A percentile compares a stretch with the other conserved stretches of the same genome.
Conservation (phyloP, 2,113 vertebrate genomes). For the Hylia prasina region DNA sequence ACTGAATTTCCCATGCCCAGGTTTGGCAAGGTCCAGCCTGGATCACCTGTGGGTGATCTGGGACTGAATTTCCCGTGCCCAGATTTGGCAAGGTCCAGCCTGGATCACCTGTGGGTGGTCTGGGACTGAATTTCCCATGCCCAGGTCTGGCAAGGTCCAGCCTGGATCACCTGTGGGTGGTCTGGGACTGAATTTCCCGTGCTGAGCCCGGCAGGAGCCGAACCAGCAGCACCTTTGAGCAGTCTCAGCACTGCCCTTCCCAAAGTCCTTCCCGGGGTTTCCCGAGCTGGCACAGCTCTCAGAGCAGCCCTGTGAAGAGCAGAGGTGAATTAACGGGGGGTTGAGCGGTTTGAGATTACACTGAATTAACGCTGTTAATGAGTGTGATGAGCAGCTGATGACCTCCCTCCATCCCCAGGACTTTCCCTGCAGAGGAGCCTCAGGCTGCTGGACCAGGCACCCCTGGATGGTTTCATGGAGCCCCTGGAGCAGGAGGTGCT, state of each 20-base stretch:
- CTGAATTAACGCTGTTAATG: background rate
- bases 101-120: background rate
- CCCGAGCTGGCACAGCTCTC: background rate
- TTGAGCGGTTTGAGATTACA: background rate
- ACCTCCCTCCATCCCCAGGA: background rate
- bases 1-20: background rate
- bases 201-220: background rate
- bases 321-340: background rate
- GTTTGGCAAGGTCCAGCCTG: background rate
- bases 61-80: background rate
- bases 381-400: background rate
- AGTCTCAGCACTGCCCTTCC: background rate
- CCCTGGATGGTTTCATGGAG: accelerated
- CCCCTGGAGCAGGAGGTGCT: background rate
- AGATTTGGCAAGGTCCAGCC: background rate
- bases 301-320: background rate
- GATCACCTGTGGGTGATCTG: background rate
- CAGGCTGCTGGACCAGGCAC: background rate
- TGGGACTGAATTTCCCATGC: background rate
- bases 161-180: background rate
- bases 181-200: background rate
- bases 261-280: background rate
- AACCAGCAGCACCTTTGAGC: background rate
- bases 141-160: background rate
- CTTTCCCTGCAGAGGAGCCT: background rate